Percentiles rank a stretch among this genome's conserved stretches.
Evolutionary conservation across 2,797 vertebrate genomes (phyloP).

Genomic region (Valencia hispanica): DNA sequence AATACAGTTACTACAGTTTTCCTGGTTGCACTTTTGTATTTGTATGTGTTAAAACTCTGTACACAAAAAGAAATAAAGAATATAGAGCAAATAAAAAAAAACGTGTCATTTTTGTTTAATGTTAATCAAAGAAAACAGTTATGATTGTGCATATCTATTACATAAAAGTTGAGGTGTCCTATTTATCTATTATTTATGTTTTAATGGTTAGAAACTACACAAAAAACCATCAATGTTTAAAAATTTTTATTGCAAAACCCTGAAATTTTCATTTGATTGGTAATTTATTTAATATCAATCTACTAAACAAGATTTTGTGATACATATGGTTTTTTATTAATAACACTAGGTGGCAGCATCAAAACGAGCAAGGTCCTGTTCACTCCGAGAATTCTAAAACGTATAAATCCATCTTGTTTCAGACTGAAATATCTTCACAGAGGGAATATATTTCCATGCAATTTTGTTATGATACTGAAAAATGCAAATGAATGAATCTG

Average conservation of each 20-base stretch:
- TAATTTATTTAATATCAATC: background rate
- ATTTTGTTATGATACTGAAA: background rate
- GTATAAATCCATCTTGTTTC: background rate
- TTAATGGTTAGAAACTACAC: background rate
- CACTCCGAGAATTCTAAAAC: background rate
- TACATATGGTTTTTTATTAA: no score
- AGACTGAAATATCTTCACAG: constrained; percentile 9
- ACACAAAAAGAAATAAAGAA: background rate
- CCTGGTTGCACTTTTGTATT: background rate
- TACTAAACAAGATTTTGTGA: background rate
- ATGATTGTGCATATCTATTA: background rate
- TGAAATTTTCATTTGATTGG: background rate
- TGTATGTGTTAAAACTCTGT: background rate
- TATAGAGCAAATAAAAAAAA: background rate
- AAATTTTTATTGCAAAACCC: background rate
- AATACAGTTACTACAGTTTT: background rate
- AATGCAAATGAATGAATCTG: background rate
- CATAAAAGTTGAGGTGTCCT: background rate
- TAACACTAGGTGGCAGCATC: constrained; percentile 63
- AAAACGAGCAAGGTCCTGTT: constrained; percentile 10
- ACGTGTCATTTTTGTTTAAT: background rate
- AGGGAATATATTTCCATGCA: background rate
- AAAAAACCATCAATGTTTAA: background rate
- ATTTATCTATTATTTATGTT: no score
- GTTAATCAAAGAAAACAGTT: background rate